phyloP scores from a whole-genome alignment of 2,888 invertebrate species.

The Tuberolachnus salignus region DNA sequence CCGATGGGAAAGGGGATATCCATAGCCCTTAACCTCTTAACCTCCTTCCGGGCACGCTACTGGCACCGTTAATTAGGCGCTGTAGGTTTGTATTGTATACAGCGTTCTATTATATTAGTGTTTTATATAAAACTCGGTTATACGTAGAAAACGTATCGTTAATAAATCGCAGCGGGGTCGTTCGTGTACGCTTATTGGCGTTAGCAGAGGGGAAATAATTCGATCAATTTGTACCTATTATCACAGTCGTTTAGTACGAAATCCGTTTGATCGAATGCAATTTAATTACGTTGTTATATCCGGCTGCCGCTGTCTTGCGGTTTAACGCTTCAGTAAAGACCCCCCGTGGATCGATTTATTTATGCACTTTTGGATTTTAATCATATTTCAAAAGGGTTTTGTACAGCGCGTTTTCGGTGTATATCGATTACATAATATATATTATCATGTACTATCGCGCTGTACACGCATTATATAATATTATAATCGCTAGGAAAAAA shows the following conservation, averaged over 20 bases:
- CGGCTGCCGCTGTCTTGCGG: neutral
- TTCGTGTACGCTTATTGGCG: neutral
- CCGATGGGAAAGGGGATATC: no score
- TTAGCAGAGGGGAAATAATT: neutral
- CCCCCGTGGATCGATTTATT: conserved; percentile 11
- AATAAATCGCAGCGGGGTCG: neutral
- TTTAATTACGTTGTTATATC: conserved; percentile 26
- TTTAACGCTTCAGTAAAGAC: conserved; percentile 16
- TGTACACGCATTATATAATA: neutral
- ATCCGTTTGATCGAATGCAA: conserved; percentile 32
- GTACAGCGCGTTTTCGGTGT: neutral
- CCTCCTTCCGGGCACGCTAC: no score
- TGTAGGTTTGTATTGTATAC: no score
- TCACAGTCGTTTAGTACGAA: conserved; percentile 7
- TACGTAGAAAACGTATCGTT: no score
- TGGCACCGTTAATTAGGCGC: no score
- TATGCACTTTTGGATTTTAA: conserved; percentile 31
- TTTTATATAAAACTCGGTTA: no score
- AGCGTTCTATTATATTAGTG: no score
- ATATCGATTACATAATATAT: neutral
- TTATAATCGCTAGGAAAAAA: no score
- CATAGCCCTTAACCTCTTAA: no score
- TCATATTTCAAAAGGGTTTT: conserved; percentile 9
- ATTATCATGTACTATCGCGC: no score
- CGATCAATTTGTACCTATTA: no score